phyloP scores from a whole-genome alignment of 1,140 invertebrate species.

The Gonioctena quinquepunctata region DNA sequence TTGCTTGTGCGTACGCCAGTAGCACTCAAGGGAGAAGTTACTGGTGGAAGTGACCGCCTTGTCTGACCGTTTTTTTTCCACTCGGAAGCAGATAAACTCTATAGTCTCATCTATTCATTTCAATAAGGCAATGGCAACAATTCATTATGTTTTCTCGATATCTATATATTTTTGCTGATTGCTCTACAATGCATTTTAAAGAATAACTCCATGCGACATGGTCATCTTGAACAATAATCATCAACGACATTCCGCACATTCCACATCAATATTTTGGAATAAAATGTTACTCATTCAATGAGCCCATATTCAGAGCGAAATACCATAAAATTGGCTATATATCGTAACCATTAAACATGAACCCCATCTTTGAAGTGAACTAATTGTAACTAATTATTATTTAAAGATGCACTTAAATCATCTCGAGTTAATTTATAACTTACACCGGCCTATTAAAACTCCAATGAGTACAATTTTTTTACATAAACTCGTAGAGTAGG shows the following conservation, averaged over 20 bases:
- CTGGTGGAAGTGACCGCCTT: no score
- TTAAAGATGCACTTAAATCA: conserved; percentile 11
- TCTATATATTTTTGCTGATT: no score
- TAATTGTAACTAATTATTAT: conserved; percentile 15
- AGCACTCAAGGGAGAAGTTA: no score
- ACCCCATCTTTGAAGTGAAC: conserved; percentile 6
- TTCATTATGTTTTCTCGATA: no score
- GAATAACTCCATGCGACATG: no score
- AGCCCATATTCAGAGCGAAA: not conserved
- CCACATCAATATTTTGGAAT: not conserved
- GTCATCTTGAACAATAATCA: not conserved
- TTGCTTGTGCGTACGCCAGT: no score
- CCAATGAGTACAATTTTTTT: not conserved
- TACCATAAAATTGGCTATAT: conserved; percentile 2
- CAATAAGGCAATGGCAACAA: no score
- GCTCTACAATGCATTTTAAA: no score
- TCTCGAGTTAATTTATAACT: conserved; percentile 2
- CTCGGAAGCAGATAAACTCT: no score
- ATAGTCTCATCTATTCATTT: no score
- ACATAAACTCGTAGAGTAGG: not conserved
- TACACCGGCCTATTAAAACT: conserved; percentile 1
- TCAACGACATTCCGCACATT: not conserved
- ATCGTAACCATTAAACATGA: conserved; percentile 10
- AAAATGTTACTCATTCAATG: not conserved
- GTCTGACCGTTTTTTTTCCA: no score